phyloP scores from a whole-genome alignment of 64 coral and sea anemone genomes.

The Acropora yongei region DNA sequence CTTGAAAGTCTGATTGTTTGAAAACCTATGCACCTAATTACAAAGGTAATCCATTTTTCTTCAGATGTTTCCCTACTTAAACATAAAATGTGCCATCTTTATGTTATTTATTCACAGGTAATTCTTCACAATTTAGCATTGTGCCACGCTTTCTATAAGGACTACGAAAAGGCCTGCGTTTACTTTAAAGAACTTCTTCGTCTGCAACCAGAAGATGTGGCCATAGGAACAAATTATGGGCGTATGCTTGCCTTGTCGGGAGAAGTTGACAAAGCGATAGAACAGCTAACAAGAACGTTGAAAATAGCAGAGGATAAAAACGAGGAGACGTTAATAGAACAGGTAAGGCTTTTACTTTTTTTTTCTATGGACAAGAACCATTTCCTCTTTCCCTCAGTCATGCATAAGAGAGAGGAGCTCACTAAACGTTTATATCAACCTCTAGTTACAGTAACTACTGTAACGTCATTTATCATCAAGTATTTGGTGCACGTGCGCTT shows the following conservation, averaged over 20 bases:
- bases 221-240: conserved; percentile 22
- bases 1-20: background rate
- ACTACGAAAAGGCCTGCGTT: conserved; percentile 44
- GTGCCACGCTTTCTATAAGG: conserved; percentile 62
- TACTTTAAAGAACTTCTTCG: conserved; percentile 45
- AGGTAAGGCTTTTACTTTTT: conserved; percentile 30
- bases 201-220: conserved; percentile 8
- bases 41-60: no score
- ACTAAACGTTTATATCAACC: no score
- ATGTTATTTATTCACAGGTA: conserved; percentile 28
- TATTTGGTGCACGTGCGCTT: background rate
- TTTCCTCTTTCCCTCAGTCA: no score
- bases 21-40: background rate
- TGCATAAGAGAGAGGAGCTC: no score
- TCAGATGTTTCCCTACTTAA: no score
- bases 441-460: background rate
- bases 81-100: background rate
- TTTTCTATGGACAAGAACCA: background rate
- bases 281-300: conserved; percentile 51
- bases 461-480: background rate
- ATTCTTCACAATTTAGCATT: conserved; percentile 67
- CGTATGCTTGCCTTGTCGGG: conserved; percentile 65
- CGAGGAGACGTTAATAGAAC: conserved; percentile 37
- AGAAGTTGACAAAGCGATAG: conserved; percentile 40
- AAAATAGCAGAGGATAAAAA: conserved; percentile 67